Conservation (phyloP, 2,888 invertebrate species). For the Leptarthrus brevirostris region DNA sequence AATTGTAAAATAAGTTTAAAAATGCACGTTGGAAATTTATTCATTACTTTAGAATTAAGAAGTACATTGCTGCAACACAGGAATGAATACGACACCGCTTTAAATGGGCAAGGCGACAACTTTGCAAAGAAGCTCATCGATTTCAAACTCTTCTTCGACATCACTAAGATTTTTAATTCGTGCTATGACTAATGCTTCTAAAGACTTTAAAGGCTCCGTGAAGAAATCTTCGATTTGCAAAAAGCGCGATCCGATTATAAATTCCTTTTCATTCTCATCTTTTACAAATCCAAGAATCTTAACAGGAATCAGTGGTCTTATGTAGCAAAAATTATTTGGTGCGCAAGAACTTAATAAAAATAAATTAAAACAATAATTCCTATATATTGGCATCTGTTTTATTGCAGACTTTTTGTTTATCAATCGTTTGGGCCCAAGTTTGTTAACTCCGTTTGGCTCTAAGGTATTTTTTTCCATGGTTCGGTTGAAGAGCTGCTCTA, state of each 20-base stretch:
- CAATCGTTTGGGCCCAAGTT: background rate
- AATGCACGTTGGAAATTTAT: background rate
- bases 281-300: constrained; percentile 6
- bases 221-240: constrained; percentile 13
- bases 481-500: background rate
- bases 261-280: background rate
- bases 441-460: background rate
- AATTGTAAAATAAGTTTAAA: background rate
- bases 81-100: constrained; percentile 1
- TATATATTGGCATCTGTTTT: background rate
- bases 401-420: background rate
- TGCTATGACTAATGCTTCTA: constrained; percentile 14
- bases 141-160: constrained; percentile 11
- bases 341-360: background rate
- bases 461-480: background rate
- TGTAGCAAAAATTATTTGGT: background rate
- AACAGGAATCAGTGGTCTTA: background rate
- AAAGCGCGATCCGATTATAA: constrained; percentile 4
- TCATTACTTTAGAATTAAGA: background rate
- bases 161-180: background rate
- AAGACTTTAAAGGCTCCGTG: background rate
- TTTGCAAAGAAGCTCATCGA: constrained; percentile 18
- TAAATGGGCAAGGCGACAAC: background rate
- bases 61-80: background rate
- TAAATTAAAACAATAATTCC: background rate